Evolutionary conservation across 64 coral and sea anemone species (phyloP), one percentile per base, ranked within the genome.

Genomic region (Actinia equina): DNA sequence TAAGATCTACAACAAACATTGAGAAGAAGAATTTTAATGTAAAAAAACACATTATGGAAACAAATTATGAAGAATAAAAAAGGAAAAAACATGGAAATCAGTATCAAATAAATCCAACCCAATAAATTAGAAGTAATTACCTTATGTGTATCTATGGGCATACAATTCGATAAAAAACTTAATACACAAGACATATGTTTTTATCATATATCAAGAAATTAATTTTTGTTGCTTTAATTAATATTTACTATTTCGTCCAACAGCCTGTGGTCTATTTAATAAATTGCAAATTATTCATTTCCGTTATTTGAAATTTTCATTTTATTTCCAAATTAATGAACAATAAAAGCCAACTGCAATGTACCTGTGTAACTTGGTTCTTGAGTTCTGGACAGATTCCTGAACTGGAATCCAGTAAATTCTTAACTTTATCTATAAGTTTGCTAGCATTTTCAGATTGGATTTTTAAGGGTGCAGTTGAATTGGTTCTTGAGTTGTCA

Each of bases 1-100:
- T 59, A 98, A 83, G 17, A 98, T 84, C 96, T 98, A 65, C 15
- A 20, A 65, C 62, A 65, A 65, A n/a, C 19, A 65, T 37, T 65
- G 7, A 23, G 19, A 20, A 10, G 22, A 65, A 65, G n/a, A 23
- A 65, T 7, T 0, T 9, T 23, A 63, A 17, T 63, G 17, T 19
- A 17, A 63, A 17, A 17, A 5, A 63, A 17, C 6, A 20, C 60
- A 63, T 37, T 37, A 37, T 37, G 30, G 30, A 37, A 37, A 37
- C 30, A 37, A 37, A 37, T 37, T 37, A 37, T 37, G 30, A 37
- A 37, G 30, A 17, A 63, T 17, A 63, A 4, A 63, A 23, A 23
- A 10, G 62, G n/a, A 65, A 65, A 65, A 49, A 49, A 49, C 4
- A 49, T 49, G 46, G 46, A 6, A 49, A 49, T 49, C 46, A 6